phyloP scores from a whole-genome alignment of 35 echinoderm and acorn worm genomes.

The Stichopus chloronotus region DNA sequence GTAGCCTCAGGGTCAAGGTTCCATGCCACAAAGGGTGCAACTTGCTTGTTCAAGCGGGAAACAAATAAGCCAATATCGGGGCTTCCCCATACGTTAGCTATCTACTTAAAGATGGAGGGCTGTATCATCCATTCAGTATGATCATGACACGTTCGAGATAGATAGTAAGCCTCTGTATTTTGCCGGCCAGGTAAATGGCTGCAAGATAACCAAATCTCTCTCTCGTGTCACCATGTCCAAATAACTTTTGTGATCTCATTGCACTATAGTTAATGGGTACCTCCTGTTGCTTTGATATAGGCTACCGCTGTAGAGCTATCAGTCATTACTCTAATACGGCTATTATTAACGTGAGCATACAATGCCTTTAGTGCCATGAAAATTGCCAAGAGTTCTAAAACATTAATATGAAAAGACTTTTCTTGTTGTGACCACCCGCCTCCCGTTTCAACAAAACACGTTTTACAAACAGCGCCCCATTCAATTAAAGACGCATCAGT shows the following conservation, averaged over 20 bases:
- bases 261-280: background rate
- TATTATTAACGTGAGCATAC: no score
- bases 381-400: no score
- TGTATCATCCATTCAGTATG: background rate
- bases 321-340: no score
- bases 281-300: constrained; percentile 38
- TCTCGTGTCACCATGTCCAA: no score
- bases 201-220: no score
- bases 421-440: no score
- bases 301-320: no score
- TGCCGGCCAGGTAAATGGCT: background rate
- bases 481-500: constrained; percentile 38
- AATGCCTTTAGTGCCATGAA: no score
- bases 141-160: constrained; percentile 36
- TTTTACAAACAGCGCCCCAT: no score
- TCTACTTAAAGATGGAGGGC: background rate
- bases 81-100: constrained; percentile 12
- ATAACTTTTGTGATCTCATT: background rate
- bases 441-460: no score
- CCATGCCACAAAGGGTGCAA: constrained; percentile 47
- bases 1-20: constrained; percentile 35
- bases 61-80: constrained; percentile 78
- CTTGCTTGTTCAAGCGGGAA: constrained; percentile 63
- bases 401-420: no score
- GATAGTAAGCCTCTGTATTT: background rate